A percentile compares a stretch with the other conserved stretches of the same genome.
phyloP scores from a whole-genome alignment of 2,113 vertebrate species.

The Pleuronectes platessa region DNA sequence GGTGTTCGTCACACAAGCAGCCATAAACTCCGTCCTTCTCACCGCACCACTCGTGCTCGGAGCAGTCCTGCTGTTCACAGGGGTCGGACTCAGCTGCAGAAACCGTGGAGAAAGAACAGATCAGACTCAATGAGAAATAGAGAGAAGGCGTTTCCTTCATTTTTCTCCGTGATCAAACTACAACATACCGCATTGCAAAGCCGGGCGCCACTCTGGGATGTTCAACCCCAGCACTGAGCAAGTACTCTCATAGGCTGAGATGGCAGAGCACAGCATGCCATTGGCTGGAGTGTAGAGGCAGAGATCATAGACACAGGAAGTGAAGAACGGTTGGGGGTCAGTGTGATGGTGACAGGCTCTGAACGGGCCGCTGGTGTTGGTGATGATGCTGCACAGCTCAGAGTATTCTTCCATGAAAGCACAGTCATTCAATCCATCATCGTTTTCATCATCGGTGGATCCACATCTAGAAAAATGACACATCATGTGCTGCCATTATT shows the following conservation, averaged over 20 bases:
- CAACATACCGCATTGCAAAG: slow-evolving; percentile 64
- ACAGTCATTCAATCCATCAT: slow-evolving; percentile 4
- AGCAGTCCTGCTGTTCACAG: slow-evolving; percentile 69
- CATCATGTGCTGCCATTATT: too few species aligned
- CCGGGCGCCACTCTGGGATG: slow-evolving; percentile 59
- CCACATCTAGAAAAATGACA: slow-evolving; percentile 50
- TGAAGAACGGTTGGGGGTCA: slow-evolving; percentile 40
- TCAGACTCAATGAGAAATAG: neutral
- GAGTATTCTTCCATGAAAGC: slow-evolving; percentile 53
- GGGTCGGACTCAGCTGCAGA: slow-evolving; percentile 60
- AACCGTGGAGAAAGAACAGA: neutral
- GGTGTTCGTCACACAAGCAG: slow-evolving; percentile 75
- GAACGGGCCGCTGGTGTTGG: slow-evolving; percentile 70
- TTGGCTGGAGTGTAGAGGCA: slow-evolving; percentile 65
- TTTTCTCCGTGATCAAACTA: neutral
- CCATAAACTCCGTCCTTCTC: slow-evolving; percentile 69
- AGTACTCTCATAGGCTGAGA: slow-evolving; percentile 65
- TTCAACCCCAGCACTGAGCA: slow-evolving; percentile 43
- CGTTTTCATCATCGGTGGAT: slow-evolving; percentile 18
- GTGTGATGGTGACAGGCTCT: slow-evolving; percentile 49
- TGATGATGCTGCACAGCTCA: slow-evolving; percentile 68
- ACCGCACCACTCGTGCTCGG: slow-evolving; percentile 77
- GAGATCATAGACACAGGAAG: slow-evolving; percentile 69
- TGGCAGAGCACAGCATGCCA: slow-evolving; percentile 62
- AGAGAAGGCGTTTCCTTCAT: neutral